Conservation (phyloP, 1,140 invertebrate species). For the Maniola jurtina region DNA sequence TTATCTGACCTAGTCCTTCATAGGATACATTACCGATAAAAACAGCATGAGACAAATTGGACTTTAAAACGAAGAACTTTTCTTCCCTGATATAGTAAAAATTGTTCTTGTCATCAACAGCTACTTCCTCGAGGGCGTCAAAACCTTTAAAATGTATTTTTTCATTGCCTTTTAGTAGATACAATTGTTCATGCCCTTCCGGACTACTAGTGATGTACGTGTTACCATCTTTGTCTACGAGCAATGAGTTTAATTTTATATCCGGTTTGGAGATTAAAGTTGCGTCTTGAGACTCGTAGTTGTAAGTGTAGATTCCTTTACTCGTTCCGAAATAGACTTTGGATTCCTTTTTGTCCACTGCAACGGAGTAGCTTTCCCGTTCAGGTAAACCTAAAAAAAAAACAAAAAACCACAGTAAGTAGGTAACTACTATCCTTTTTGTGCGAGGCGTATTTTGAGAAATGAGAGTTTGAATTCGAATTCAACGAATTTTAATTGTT, state of each 20-base stretch:
- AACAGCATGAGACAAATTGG: conserved; percentile 37
- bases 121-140: conserved; percentile 54
- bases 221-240: conserved; percentile 61
- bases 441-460: too few species aligned
- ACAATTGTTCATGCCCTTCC: conserved; percentile 56
- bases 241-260: conserved; percentile 55
- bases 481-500: too few species aligned
- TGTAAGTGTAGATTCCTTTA: conserved; percentile 54
- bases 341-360: conserved; percentile 49
- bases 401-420: conserved; percentile 11
- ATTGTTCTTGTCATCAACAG: conserved; percentile 60
- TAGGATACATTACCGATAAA: conserved; percentile 53
- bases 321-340: conserved; percentile 61
- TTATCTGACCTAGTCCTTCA: conserved; percentile 58
- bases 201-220: conserved; percentile 59
- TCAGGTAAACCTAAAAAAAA: conserved; percentile 52
- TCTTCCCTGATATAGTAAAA: conserved; percentile 60
- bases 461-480: too few species aligned
- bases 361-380: conserved; percentile 56
- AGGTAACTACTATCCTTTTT: too few species aligned
- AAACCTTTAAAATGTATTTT: conserved; percentile 53
- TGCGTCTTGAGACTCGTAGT: conserved; percentile 50
- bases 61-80: conserved; percentile 54
- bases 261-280: conserved; percentile 41
- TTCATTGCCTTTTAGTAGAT: conserved; percentile 46